These are phyloP conservation scores for Pseudopipra pipra DNA, from an alignment of 2,113 vertebrate genomes.

Conservation along the genomic window DNA sequence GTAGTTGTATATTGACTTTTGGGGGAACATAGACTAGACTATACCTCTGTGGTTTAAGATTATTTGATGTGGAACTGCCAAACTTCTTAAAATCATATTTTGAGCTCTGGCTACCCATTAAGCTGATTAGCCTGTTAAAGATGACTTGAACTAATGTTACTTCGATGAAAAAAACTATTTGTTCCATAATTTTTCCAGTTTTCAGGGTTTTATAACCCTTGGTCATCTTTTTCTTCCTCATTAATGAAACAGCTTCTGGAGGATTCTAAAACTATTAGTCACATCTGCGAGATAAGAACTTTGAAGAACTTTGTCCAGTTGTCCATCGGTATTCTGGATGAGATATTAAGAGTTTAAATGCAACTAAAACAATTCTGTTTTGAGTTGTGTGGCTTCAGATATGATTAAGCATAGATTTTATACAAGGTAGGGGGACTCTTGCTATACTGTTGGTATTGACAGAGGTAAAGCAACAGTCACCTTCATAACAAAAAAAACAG, in stretches of 20 bases:
- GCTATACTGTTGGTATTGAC: background rate
- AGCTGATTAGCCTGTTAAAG: background rate
- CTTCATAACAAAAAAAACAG: background rate
- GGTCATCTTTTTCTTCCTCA: background rate
- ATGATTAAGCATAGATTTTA: background rate
- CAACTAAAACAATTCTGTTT: background rate
- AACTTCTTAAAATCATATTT: background rate
- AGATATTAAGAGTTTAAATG: background rate
- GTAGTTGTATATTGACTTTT: background rate
- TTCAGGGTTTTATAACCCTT: background rate
- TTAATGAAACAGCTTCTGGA: background rate
- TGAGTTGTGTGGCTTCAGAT: background rate
- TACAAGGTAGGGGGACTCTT: background rate
- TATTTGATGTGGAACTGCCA: background rate
- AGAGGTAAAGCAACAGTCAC: background rate
- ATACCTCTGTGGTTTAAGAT: background rate
- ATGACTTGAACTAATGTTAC: background rate
- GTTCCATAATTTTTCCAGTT: background rate
- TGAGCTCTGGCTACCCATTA: background rate
- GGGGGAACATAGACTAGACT: background rate
- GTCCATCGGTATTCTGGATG: background rate
- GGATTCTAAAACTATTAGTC: background rate
- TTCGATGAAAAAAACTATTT: background rate
- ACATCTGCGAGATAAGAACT: background rate
- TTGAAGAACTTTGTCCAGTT: background rate